phyloP scores from a whole-genome alignment of 2,113 vertebrate species.

The Bolborhynchus lineola region DNA sequence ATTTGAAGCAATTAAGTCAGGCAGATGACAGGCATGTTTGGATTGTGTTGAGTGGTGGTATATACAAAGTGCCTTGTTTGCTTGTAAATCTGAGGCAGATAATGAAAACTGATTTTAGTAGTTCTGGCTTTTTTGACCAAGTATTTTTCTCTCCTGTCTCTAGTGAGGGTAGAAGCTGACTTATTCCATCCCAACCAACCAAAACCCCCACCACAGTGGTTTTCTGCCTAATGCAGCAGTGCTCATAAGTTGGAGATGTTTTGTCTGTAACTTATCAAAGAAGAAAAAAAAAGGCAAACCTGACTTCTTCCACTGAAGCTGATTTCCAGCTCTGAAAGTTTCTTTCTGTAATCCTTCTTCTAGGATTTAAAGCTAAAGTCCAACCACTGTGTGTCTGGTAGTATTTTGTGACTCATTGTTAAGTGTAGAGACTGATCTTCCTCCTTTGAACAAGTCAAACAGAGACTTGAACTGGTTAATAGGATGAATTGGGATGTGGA shows the following conservation, averaged over 20 bases:
- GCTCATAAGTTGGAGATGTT: not conserved
- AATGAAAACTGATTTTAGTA: not conserved
- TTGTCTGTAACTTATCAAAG: not conserved
- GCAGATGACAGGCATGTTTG: not conserved
- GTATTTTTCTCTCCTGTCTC: not conserved
- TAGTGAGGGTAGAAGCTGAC: not conserved
- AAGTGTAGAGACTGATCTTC: not conserved
- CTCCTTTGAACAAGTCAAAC: not conserved
- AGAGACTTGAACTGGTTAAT: not conserved
- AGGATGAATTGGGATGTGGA: not conserved
- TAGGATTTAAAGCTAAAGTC: not conserved
- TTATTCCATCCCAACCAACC: not conserved
- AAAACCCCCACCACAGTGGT: not conserved
- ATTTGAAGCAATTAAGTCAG: not conserved
- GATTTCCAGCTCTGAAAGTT: not conserved
- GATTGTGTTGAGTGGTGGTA: not conserved
- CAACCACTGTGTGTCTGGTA: not conserved
- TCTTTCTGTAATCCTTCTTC: not conserved
- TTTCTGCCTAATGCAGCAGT: not conserved
- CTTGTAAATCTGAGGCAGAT: not conserved
- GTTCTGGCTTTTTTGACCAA: not conserved
- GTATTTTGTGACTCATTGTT: not conserved
- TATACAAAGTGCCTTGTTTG: not conserved
- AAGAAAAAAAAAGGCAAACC: not conserved
- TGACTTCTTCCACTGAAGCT: not conserved